Conservation (phyloP, 2,888 invertebrate genomes). For the Stratiomys singularior region DNA sequence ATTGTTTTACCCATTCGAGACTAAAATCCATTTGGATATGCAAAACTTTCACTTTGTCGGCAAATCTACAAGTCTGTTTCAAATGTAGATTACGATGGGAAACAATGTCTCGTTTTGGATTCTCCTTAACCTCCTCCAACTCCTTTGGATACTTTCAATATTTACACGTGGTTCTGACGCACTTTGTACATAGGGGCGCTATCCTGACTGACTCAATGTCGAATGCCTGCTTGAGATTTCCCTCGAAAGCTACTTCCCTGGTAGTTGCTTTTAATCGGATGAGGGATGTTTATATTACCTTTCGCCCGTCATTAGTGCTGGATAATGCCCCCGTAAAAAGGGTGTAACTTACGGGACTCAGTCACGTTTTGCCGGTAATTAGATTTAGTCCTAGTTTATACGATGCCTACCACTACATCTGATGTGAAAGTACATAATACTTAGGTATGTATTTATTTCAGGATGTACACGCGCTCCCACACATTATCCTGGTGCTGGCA, state of each 20-base stretch:
- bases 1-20: too few species aligned
- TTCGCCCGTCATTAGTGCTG: conserved; percentile 48
- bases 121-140: too few species aligned
- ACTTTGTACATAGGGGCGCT: not conserved
- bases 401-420: not conserved
- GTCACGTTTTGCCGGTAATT: conserved; percentile 40
- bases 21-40: too few species aligned
- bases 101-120: too few species aligned
- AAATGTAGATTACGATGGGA: too few species aligned
- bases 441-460: not conserved
- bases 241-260: conserved; percentile 2
- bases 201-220: not conserved
- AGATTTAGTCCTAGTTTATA: conserved; percentile 39
- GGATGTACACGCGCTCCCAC: not conserved
- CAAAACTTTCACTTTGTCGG: too few species aligned
- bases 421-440: conserved; percentile 7
- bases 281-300: conserved; percentile 10
- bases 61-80: too few species aligned
- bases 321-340: conserved; percentile 49
- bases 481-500: not conserved
- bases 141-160: conserved; percentile 25
- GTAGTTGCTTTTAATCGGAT: not conserved
- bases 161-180: conserved; percentile 41
- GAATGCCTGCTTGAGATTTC: not conserved
- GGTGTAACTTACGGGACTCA: conserved; percentile 50